phyloP scores from a whole-genome alignment of 1,140 invertebrate species.

The Calycopis cecrops region DNA sequence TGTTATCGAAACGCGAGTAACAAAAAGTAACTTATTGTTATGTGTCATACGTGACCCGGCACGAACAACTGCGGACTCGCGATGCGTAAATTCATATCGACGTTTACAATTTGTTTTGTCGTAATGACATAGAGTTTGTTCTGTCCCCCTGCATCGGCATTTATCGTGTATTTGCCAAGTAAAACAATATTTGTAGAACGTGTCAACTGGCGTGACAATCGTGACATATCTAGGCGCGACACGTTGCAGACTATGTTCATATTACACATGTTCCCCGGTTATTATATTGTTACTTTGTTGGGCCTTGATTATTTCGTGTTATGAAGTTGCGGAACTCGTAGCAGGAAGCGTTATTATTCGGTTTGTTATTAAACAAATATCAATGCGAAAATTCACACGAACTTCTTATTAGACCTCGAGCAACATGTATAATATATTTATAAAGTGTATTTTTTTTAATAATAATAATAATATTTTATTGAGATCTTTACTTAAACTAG shows the following conservation, averaged over 20 bases:
- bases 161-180: slow-evolving; percentile 64
- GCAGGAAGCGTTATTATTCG: slow-evolving; percentile 32
- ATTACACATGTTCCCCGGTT: slow-evolving; percentile 59
- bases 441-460: too few relatives aligned
- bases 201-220: slow-evolving; percentile 58
- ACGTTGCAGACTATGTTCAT: slow-evolving; percentile 55
- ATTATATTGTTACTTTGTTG: slow-evolving; percentile 58
- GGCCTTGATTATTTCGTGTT: slow-evolving; percentile 53
- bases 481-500: too few relatives aligned
- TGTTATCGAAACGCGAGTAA: slow-evolving; percentile 1
- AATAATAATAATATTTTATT: too few relatives aligned
- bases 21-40: slow-evolving; percentile 32
- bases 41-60: slow-evolving; percentile 39
- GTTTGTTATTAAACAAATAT: too few relatives aligned
- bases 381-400: too few relatives aligned
- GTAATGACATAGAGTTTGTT: slow-evolving; percentile 47
- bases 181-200: slow-evolving; percentile 71
- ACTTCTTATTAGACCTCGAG: too few relatives aligned
- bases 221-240: slow-evolving; percentile 60
- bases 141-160: slow-evolving; percentile 47
- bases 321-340: slow-evolving; percentile 39
- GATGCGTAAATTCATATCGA: slow-evolving; percentile 56
- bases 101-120: slow-evolving; percentile 45
- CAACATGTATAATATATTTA: too few relatives aligned
- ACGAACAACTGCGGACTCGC: slow-evolving; percentile 38